Conservation (phyloP, 2,797 vertebrate species). For the Limosa lapponica region DNA sequence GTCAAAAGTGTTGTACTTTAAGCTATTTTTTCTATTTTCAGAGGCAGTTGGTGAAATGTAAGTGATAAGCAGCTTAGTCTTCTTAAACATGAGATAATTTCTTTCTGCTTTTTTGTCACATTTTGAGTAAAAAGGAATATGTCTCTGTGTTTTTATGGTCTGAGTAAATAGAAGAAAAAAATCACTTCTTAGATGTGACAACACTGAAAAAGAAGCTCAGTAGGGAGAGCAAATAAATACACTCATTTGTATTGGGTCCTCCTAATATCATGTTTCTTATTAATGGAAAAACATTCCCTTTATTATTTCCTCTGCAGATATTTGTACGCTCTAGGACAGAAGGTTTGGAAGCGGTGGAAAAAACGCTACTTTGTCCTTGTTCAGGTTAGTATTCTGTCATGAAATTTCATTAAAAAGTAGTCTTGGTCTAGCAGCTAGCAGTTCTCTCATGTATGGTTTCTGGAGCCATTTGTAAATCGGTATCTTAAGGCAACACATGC, state of each 20-base stretch:
- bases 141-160: not conserved
- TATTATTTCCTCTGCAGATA: conserved; percentile 80
- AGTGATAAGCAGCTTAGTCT: not conserved
- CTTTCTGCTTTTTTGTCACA: not conserved
- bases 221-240: not conserved
- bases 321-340: conserved; percentile 91
- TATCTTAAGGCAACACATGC: not conserved
- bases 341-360: conserved; percentile 98
- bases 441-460: not conserved
- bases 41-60: not conserved
- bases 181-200: not conserved
- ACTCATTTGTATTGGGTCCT: not conserved
- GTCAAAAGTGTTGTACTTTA: not conserved
- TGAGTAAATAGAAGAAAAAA: not conserved
- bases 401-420: not conserved
- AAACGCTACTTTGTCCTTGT: conserved; percentile 96
- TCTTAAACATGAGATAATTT: not conserved
- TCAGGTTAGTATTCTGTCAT: conserved; percentile 83
- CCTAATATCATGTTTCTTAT: not conserved
- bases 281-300: not conserved
- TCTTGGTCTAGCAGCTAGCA: not conserved
- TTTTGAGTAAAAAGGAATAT: not conserved
- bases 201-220: not conserved
- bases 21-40: not conserved
- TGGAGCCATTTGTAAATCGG: not conserved